Evolutionary conservation across 2,888 invertebrate species (phyloP).

Genomic region (Drosophila rellima): DNA sequence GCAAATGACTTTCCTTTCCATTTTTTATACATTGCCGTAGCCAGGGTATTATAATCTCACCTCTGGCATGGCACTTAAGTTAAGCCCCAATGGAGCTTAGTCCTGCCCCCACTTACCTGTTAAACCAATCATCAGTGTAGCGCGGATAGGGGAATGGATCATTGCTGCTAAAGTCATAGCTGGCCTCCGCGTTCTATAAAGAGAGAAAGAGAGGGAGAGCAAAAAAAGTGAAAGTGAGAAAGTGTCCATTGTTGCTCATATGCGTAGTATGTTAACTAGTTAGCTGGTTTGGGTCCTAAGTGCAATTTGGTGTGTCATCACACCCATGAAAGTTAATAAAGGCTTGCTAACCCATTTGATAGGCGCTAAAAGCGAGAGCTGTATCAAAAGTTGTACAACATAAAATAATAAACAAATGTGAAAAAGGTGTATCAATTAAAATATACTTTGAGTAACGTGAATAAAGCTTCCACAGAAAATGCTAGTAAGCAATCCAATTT

Average conservation of each 20-base stretch:
- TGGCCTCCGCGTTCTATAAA: conserved; percentile 96
- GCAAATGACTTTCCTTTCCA: neutral
- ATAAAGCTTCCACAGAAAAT: no score
- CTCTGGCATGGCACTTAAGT: conserved; percentile 10
- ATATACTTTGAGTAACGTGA: no score
- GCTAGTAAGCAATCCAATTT: no score
- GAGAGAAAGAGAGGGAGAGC: neutral
- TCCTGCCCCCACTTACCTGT: conserved; percentile 90
- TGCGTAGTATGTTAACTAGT: conserved; percentile 3
- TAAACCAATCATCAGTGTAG: conserved; percentile 99
- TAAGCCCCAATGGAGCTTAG: conserved; percentile 26
- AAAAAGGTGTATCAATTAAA: no score
- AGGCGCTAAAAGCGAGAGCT: conserved; percentile 1
- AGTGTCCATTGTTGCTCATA: conserved; percentile 4
- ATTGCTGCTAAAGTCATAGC: conserved; percentile 99
- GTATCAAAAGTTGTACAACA: neutral
- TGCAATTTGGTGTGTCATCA: conserved; percentile 45
- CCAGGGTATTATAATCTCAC: neutral
- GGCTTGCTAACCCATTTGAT: conserved; percentile 11
- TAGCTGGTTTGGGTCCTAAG: conserved; percentile 35
- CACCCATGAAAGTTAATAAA: conserved; percentile 22
- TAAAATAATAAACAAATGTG: no score
- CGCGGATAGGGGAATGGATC: conserved; percentile 99
- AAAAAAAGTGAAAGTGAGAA: neutral
- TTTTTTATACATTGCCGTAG: neutral